Conservation (phyloP, 2,113 vertebrate genomes). For the Perca flavescens region DNA sequence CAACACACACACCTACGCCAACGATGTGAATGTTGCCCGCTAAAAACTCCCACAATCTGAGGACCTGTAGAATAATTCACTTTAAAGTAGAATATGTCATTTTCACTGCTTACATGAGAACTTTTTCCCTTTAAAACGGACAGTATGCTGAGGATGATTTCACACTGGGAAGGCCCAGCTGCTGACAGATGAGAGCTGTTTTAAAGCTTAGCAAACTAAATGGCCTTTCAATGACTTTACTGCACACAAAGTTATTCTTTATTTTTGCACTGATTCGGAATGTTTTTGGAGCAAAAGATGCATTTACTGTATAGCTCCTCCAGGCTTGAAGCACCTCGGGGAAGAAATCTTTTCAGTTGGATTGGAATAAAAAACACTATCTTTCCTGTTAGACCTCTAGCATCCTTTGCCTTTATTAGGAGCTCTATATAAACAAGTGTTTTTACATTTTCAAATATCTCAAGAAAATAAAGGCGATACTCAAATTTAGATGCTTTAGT, state of each 20-base stretch:
- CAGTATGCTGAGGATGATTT: not conserved
- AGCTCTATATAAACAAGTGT: too few relatives aligned
- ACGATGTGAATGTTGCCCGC: not conserved
- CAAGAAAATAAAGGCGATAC: not conserved
- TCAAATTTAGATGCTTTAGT: not conserved
- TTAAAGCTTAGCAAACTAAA: not conserved
- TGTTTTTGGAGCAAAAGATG: not conserved
- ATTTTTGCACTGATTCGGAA: not conserved
- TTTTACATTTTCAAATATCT: not conserved
- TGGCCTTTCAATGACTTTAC: not conserved
- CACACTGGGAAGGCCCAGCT: not conserved
- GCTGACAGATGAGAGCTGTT: not conserved
- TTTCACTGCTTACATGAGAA: not conserved
- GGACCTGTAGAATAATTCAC: not conserved
- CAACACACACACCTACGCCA: too few relatives aligned
- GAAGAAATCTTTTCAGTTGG: not conserved
- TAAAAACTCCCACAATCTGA: constrained; percentile 35
- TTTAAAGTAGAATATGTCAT: not conserved
- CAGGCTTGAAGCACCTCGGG: not conserved
- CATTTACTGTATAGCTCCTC: not conserved
- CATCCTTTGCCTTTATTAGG: too few relatives aligned
- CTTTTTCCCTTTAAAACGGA: not conserved
- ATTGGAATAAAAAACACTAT: not conserved
- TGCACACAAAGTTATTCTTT: not conserved
- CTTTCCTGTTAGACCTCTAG: too few relatives aligned